A percentile compares a stretch with the other conserved stretches of the same genome.
phyloP scores from a whole-genome alignment of 92 coral and sea anemone genomes.

The Anthopleura xanthogrammica region DNA sequence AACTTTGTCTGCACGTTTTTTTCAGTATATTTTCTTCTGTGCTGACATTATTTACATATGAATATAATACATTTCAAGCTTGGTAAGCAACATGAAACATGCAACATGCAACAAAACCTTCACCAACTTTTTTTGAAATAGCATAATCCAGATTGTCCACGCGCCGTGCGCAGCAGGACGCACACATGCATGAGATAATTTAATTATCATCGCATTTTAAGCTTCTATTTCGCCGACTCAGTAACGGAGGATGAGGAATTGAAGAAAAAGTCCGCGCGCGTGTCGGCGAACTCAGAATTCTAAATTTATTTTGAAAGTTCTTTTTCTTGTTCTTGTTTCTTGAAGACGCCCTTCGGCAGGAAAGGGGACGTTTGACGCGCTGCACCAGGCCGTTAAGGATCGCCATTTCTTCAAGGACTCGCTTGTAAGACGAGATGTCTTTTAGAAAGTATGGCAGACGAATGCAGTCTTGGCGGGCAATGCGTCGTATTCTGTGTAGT shows the following conservation, averaged over 20 bases:
- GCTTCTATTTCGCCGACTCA: slow-evolving; percentile 22
- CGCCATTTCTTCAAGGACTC: slow-evolving; percentile 78
- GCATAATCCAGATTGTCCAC: background rate
- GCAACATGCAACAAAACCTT: no score
- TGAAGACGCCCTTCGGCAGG: slow-evolving; percentile 31
- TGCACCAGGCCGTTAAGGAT: slow-evolving; percentile 76
- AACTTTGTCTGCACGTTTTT: no score
- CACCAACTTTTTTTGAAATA: no score
- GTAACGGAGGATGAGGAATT: slow-evolving; percentile 41
- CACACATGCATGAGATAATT: background rate
- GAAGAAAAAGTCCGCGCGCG: slow-evolving; percentile 21
- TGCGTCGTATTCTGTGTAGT: slow-evolving; percentile 70
- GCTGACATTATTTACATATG: no score
- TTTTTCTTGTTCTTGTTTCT: slow-evolving; percentile 50
- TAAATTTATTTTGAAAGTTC: slow-evolving; percentile 29
- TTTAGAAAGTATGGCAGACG: slow-evolving; percentile 82
- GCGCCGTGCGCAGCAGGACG: background rate
- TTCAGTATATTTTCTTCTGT: no score
- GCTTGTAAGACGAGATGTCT: slow-evolving; percentile 67
- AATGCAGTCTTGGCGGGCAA: slow-evolving; percentile 77
- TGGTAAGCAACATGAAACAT: no score
- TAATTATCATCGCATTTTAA: slow-evolving; percentile 1
- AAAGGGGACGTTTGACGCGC: slow-evolving; percentile 66
- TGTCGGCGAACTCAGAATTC: slow-evolving; percentile 53
- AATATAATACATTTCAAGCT: no score